Conservation (phyloP, 2,888 invertebrate genomes). For the Bellardia bayeri region DNA sequence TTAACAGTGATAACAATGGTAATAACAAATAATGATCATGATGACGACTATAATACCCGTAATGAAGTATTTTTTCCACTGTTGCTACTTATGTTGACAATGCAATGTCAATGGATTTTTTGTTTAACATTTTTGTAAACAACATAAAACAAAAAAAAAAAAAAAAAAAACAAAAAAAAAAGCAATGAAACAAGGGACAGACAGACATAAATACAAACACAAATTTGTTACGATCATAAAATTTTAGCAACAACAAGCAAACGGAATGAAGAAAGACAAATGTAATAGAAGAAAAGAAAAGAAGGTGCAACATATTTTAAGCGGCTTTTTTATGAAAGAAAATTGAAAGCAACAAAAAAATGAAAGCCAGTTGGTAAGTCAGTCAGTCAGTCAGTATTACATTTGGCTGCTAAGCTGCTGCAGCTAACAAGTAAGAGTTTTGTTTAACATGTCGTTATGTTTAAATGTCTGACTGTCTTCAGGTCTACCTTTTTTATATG, state of each 20-base stretch:
- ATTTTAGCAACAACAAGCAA: slow-evolving; percentile 17
- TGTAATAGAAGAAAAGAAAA: background rate
- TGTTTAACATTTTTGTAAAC: slow-evolving; percentile 25
- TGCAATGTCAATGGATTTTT: slow-evolving; percentile 55
- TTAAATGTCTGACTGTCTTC: slow-evolving; percentile 18
- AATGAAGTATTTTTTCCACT: slow-evolving; percentile 4
- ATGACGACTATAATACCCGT: background rate
- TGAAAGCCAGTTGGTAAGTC: slow-evolving; percentile 12
- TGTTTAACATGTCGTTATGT: background rate
- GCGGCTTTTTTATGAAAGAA: slow-evolving; percentile 9
- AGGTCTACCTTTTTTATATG: background rate
- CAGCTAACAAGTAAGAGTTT: slow-evolving; percentile 34
- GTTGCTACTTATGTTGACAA: slow-evolving; percentile 38
- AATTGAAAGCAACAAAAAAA: background rate
- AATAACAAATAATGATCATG: background rate
- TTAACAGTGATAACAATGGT: background rate
- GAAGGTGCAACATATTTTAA: slow-evolving; percentile 42
- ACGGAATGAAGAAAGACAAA: slow-evolving; percentile 10
- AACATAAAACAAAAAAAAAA: background rate
- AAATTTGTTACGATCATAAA: slow-evolving; percentile 1
- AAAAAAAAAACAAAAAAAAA: background rate
- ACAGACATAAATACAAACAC: background rate
- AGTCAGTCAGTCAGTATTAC: background rate
- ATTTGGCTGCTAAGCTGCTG: background rate
- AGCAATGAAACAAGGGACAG: background rate